These are phyloP conservation scores for Diarsia mendica DNA, from an alignment of 2,888 invertebrate genomes.

Conservation along the genomic window DNA sequence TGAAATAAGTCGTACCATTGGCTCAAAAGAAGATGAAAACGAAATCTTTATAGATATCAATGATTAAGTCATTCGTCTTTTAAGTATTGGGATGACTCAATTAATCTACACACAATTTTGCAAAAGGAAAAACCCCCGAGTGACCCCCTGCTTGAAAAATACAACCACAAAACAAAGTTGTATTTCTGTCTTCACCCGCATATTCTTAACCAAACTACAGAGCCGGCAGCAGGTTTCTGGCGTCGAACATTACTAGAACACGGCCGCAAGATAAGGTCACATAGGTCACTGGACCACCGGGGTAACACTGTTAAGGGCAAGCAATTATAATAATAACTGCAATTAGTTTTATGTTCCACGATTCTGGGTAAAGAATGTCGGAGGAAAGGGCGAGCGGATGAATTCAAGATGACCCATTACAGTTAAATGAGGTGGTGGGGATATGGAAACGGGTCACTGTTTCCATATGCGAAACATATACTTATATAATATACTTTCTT, in stretches of 20 bases:
- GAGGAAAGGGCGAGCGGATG: conserved; percentile 23
- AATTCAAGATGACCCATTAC: conserved; percentile 3
- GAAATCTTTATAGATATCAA: not conserved
- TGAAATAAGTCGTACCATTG: too few relatives aligned
- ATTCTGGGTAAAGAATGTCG: conserved; percentile 32
- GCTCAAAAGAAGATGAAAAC: too few relatives aligned
- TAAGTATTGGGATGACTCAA: not conserved
- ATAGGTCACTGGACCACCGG: conserved; percentile 50
- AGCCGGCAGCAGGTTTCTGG: conserved; percentile 42
- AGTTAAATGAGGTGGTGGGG: not conserved
- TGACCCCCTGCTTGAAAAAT: not conserved
- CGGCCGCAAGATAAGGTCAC: conserved; percentile 32
- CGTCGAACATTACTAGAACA: conserved; percentile 37
- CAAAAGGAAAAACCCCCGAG: too few relatives aligned
- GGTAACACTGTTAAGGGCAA: conserved; percentile 23
- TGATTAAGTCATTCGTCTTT: not conserved
- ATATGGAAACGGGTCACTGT: conserved; percentile 3
- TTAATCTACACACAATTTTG: not conserved
- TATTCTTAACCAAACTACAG: conserved; percentile 5
- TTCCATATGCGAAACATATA: too few relatives aligned
- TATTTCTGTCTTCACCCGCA: conserved; percentile 22
- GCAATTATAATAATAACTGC: conserved; percentile 48
- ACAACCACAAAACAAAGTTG: conserved; percentile 13
- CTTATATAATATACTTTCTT: not conserved
- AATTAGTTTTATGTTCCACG: conserved; percentile 29